phyloP scores from a whole-genome alignment of 2,888 invertebrate species.

The Chaetogeoica ovagalla region DNA sequence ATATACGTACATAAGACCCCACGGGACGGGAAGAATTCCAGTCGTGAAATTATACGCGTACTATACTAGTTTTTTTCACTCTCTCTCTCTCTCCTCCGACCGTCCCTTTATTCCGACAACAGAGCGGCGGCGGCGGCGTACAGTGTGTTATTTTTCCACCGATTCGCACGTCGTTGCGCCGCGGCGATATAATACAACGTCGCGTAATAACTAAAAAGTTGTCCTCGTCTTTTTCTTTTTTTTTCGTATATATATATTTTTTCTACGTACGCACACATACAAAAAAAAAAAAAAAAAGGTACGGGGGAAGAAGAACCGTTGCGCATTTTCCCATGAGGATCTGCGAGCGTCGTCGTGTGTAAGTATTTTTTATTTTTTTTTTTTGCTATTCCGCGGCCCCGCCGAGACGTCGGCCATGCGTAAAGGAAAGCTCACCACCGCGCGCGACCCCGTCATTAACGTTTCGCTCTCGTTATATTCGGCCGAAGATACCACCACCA shows the following conservation, averaged over 20 bases:
- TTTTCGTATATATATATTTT: slow-evolving; percentile 1
- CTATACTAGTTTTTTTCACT: slow-evolving; percentile 3
- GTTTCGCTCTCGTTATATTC: slow-evolving; percentile 19
- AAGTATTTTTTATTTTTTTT: background rate
- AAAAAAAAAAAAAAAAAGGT: background rate
- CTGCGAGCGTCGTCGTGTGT: background rate
- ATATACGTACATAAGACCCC: slow-evolving; percentile 8
- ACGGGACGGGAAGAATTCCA: slow-evolving; percentile 44
- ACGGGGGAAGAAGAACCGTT: slow-evolving; percentile 12
- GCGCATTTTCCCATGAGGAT: slow-evolving; percentile 50
- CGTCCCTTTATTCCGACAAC: background rate
- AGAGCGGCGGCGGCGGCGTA: too few species aligned
- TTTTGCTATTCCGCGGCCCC: background rate
- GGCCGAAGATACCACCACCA: background rate
- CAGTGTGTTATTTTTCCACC: slow-evolving; percentile 31
- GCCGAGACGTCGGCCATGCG: slow-evolving; percentile 33
- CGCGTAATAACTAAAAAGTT: slow-evolving; percentile 43
- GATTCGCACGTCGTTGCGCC: slow-evolving; percentile 8
- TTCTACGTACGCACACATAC: background rate
- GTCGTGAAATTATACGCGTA: slow-evolving; percentile 45
- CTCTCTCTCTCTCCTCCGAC: background rate
- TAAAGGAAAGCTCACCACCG: slow-evolving; percentile 45
- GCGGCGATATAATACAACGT: background rate
- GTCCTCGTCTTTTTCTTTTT: slow-evolving; percentile 27
- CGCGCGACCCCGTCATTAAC: slow-evolving; percentile 31